phyloP scores from a whole-genome alignment of 2,888 invertebrate species.

The Cataglyphis livida region DNA sequence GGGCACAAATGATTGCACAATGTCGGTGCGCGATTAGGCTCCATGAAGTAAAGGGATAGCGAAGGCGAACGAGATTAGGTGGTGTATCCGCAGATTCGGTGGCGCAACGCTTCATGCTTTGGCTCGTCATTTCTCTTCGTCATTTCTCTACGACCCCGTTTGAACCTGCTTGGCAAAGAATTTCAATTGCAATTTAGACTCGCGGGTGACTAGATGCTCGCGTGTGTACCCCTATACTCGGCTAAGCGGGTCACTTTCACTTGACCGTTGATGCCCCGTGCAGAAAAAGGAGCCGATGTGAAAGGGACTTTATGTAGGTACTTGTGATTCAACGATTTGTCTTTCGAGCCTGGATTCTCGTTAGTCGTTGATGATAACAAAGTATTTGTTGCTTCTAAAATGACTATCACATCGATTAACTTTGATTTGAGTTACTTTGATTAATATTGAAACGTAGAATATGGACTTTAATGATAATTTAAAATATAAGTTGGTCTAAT shows the following conservation, averaged over 20 bases:
- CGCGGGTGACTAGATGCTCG: conserved; percentile 29
- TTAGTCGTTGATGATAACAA: neutral
- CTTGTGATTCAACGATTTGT: conserved; percentile 35
- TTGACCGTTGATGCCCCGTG: conserved; percentile 65
- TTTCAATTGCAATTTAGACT: conserved; percentile 42
- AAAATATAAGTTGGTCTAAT: neutral
- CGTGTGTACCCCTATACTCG: conserved; percentile 20
- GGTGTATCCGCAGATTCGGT: conserved; percentile 32
- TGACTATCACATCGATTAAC: neutral
- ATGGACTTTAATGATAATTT: neutral
- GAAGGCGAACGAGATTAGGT: conserved; percentile 17
- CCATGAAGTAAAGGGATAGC: neutral
- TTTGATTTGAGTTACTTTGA: neutral
- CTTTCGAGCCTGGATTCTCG: conserved; percentile 13
- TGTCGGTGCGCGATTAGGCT: conserved; percentile 18
- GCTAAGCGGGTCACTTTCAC: conserved; percentile 72
- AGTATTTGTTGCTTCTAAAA: neutral
- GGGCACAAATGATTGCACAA: conserved; percentile 18
- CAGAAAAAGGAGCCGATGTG: conserved; percentile 41
- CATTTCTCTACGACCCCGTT: neutral
- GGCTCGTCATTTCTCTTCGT: conserved; percentile 35
- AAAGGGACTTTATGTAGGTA: conserved; percentile 40
- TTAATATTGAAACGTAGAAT: neutral
- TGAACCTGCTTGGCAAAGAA: conserved; percentile 24
- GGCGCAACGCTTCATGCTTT: conserved; percentile 20